These are phyloP conservation scores for Prietella phreatophila DNA, from an alignment of 2,113 vertebrate genomes.

Conservation along the genomic window DNA sequence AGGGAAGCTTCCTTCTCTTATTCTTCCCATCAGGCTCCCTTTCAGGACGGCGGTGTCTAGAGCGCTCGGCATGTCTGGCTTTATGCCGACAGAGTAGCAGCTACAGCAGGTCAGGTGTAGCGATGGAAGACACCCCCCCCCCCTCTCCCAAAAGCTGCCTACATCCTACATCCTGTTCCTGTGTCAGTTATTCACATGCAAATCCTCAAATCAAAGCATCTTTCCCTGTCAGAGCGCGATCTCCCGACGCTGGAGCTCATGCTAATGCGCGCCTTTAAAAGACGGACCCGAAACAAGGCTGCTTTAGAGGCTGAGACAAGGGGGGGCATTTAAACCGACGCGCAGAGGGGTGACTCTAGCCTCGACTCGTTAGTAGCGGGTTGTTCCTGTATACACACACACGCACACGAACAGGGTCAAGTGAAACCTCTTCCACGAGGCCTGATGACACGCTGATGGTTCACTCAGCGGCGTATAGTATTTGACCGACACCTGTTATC, in stretches of 20 bases:
- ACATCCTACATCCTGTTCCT: constrained; percentile 49
- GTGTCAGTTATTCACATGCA: constrained; percentile 50
- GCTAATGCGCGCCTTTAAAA: constrained; percentile 49
- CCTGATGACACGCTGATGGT: background rate
- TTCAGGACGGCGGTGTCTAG: constrained; percentile 4
- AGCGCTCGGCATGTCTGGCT: constrained; percentile 3
- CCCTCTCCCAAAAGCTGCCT: constrained; percentile 18
- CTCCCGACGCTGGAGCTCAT: constrained; percentile 38
- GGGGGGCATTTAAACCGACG: constrained; percentile 40
- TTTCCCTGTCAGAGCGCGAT: constrained; percentile 45
- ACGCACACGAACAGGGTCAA: background rate
- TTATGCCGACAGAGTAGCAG: constrained; percentile 2
- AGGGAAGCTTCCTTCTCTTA: constrained; percentile 23
- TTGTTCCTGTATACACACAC: background rate
- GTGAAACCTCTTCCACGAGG: background rate
- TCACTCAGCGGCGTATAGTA: background rate
- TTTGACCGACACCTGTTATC: background rate
- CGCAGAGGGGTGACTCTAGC: background rate
- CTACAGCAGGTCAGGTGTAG: constrained; percentile 38
- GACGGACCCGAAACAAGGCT: constrained; percentile 48
- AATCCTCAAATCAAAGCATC: constrained; percentile 55
- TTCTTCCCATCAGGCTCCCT: constrained; percentile 30
- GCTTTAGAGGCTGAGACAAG: constrained; percentile 49
- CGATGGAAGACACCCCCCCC: background rate
- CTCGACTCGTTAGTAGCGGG: background rate